Base-by-base conservation (phyloP, 2,888 invertebrate genomes). In the Melipona beecheii region DNA sequence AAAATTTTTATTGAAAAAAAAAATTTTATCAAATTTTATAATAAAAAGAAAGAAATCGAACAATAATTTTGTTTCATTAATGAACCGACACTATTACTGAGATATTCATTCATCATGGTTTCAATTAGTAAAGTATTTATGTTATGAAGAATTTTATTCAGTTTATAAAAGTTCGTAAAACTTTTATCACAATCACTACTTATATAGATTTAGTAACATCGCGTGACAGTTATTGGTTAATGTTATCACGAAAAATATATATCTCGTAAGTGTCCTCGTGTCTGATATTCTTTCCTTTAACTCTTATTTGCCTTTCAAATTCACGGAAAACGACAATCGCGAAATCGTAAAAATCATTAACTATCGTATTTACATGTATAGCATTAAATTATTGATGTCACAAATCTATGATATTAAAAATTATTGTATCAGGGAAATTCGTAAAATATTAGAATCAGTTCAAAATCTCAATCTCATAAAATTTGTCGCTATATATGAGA, bases 241-340 rank as follows among this genome's bases (percentile, higher is more conserved):
- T 66, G 64, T 15, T 74, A 58, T 78, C 54, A 84, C 19, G 17
- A 24, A 62, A 72, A 54, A n/a, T n/a, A n/a, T 24, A 62, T 66
- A 66, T 72, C 11, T 64, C 27, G n/a, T 21, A 15, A 74, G 74
- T 19, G 66, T 56, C 31, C 6, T 0, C 6, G 56, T 54, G 68
- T 36, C 15, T 62, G 36, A 71, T 75, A n/a, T 43, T 77, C 62
- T 64, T 75, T 75, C 60, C 71, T 68, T 52, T 74, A 75, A 77
- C 56, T 43, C 78, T 58, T 75, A 84, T 84, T 84, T 84, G 84
- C 75, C 49, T 84, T 84, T 84, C 49, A 84, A 79, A 84, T 84
- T 71, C 27, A 2, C 17, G 21, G 31, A 15, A 50, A 62, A 83
- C n/a, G 9, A 24, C n/a, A 27, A 2, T 43, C 65, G 19, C 21